Evolutionary conservation across 2,888 invertebrate species (phyloP).

Genomic region (Mesoligia furuncula): DNA sequence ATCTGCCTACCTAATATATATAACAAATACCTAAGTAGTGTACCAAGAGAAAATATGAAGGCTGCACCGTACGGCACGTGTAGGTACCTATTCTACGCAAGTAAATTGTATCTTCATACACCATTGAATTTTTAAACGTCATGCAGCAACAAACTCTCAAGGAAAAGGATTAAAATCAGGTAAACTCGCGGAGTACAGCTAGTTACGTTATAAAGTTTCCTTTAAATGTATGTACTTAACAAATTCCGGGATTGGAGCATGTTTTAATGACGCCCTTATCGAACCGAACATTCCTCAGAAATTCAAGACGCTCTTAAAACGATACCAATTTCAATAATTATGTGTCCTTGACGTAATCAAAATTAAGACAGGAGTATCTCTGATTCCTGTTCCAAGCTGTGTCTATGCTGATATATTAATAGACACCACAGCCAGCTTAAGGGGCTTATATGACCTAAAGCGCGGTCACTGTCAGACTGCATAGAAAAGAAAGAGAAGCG

Average conservation of each 20-base stretch:
- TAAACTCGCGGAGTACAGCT: slow-evolving; percentile 43
- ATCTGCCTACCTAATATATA: not conserved
- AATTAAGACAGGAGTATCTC: slow-evolving; percentile 53
- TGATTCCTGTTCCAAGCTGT: slow-evolving; percentile 34
- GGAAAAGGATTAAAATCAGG: slow-evolving; percentile 38
- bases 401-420: slow-evolving; percentile 15
- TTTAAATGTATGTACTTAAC: slow-evolving; percentile 62
- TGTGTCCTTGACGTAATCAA: slow-evolving; percentile 60
- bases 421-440: not conserved
- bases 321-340: slow-evolving; percentile 68
- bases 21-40: not conserved
- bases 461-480: too few species aligned
- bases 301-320: slow-evolving; percentile 66
- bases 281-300: slow-evolving; percentile 59
- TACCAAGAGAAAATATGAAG: not conserved
- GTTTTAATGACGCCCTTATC: slow-evolving; percentile 71
- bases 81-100: slow-evolving; percentile 1
- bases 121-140: slow-evolving; percentile 27
- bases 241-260: slow-evolving; percentile 61
- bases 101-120: slow-evolving; percentile 5
- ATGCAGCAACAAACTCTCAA: slow-evolving; percentile 21
- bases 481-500: too few species aligned
- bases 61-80: not conserved
- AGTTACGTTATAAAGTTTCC: slow-evolving; percentile 58
- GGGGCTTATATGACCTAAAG: too few species aligned